Conservation (phyloP, 1,140 invertebrate genomes). For the Heliconius himera region DNA sequence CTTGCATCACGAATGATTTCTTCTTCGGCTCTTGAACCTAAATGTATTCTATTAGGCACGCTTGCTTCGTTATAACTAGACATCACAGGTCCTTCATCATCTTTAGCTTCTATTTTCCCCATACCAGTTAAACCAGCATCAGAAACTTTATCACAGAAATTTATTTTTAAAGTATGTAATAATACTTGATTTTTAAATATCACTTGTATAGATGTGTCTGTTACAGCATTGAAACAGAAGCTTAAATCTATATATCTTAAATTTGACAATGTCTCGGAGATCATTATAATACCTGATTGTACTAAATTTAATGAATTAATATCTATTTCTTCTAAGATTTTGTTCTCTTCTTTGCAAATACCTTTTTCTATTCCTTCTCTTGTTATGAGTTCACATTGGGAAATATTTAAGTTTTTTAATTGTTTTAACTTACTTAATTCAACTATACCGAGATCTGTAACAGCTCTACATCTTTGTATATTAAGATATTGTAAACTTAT, state of each 20-base stretch:
- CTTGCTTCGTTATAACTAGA: constrained; percentile 55
- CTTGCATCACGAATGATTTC: constrained; percentile 85
- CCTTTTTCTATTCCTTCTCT: constrained; percentile 83
- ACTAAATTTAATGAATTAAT: constrained; percentile 84
- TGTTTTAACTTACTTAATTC: constrained; percentile 81
- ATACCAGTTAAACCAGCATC: constrained; percentile 87
- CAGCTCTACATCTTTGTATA: constrained; percentile 82
- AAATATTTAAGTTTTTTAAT: constrained; percentile 84
- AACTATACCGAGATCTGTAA: constrained; percentile 84
- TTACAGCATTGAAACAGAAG: constrained; percentile 85
- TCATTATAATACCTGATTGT: constrained; percentile 82
- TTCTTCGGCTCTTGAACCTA: constrained; percentile 85
- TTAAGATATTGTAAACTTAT: constrained; percentile 81
- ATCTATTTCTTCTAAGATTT: constrained; percentile 79
- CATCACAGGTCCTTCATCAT: constrained; percentile 61
- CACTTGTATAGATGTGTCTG: constrained; percentile 85
- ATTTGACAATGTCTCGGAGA: constrained; percentile 82
- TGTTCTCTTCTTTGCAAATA: constrained; percentile 79
- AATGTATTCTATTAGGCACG: constrained; percentile 79
- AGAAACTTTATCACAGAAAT: constrained; percentile 85
- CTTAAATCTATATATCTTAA: constrained; percentile 85
- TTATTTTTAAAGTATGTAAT: constrained; percentile 84
- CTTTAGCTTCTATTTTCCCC: constrained; percentile 71
- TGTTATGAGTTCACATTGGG: constrained; percentile 85
- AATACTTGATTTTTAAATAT: constrained; percentile 84